phyloP scores from a whole-genome alignment of 2,797 vertebrate species.

The Cuniculus paca region DNA sequence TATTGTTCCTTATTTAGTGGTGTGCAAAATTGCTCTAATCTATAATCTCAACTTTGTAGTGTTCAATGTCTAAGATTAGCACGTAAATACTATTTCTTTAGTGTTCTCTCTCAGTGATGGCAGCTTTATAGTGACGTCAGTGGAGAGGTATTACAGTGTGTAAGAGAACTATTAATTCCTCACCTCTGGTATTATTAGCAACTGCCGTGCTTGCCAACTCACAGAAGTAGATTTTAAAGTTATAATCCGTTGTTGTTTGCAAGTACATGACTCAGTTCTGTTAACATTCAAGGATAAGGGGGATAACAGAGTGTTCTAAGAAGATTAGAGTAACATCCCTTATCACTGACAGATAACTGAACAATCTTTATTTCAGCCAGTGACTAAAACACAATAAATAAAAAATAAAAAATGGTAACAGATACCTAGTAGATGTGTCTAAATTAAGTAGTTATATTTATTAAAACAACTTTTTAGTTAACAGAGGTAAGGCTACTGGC shows the following conservation, averaged over 20 bases:
- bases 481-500: background rate
- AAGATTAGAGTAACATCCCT: background rate
- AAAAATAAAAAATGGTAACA: background rate
- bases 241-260: constrained; percentile 33
- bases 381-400: background rate
- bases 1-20: background rate
- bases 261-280: constrained; percentile 33
- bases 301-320: background rate
- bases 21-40: constrained; percentile 29
- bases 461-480: background rate
- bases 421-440: constrained; percentile 21
- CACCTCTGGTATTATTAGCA: constrained; percentile 57
- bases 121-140: constrained; percentile 64
- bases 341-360: background rate
- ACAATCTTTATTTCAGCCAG: background rate
- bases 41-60: constrained; percentile 50
- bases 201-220: background rate
- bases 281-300: background rate
- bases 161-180: constrained; percentile 62
- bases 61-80: constrained; percentile 53
- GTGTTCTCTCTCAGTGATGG: constrained; percentile 42
- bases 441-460: background rate
- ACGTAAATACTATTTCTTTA: constrained; percentile 43
- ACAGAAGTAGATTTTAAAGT: constrained; percentile 39
- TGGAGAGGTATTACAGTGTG: constrained; percentile 51